Evolutionary conservation across 35 echinoderm and acorn worm species (phyloP), one percentile per base, ranked within the genome.

Genomic region (Apostichopus parvimensis): DNA sequence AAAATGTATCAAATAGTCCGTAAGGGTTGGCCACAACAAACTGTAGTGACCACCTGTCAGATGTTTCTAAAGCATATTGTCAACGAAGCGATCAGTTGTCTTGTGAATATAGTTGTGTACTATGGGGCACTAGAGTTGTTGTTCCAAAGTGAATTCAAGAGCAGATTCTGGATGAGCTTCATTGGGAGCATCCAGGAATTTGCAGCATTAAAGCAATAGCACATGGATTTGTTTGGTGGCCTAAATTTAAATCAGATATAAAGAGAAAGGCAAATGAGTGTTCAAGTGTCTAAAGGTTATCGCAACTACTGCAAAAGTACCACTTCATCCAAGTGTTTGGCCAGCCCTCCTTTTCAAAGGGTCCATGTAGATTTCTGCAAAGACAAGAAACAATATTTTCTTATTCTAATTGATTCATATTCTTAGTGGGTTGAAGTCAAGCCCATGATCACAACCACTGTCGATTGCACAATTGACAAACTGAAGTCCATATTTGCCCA

Each of bases 111-210:
- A 20, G 57, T 65, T 87, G 86, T 87, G 58, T 87, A 24, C 70
- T 87, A n/a, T 87, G 62, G 86, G 18, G 28, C 24, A 73, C 86
- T 70, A 64, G 59, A 18, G 80, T 83, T 5, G 80, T 83, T 13
- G 26, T 81, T 94, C 15, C 94, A 20, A 56, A 70, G 53, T 14
- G 80, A 12, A 57, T 92, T 28, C 83, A 84, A 5, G 57, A 78
- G 12, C 57, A 83, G 73, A 60, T 95, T 53, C 14, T 95, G 4
- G 55, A 95, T 45, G 91, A 95, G n/a, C 26, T 92, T 11, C 91
- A 95, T 65, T 92, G 87, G 58, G 73, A 92, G n/a, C 94, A 95
- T 24, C 79, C 91, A 25, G 91, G 91, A 22, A 92, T 95, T 15
- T 92, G 77, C 56, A 56, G 61, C 7, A 92, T 94, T 89, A 94